Evolutionary conservation across 2,797 vertebrate genomes (phyloP).

Genomic region (Falco concolor): DNA sequence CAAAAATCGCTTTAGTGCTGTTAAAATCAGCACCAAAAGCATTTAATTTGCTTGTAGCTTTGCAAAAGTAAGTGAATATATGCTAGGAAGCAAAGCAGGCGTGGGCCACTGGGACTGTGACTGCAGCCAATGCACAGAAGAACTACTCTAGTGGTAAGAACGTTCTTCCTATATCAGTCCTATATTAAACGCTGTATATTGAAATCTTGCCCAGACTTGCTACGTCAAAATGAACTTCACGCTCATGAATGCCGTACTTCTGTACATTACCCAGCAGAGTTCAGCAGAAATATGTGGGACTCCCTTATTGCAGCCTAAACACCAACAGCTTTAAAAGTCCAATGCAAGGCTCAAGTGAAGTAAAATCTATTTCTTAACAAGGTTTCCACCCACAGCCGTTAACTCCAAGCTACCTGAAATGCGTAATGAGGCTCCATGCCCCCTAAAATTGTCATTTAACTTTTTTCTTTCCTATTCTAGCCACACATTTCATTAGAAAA

Average conservation of each 20-base stretch:
- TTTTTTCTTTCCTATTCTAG: neutral
- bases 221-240: neutral
- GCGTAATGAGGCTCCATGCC: neutral
- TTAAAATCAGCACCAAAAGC: neutral
- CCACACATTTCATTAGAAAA: neutral
- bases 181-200: rapidly evolving
- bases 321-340: neutral
- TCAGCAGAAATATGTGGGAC: neutral
- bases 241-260: neutral
- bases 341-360: neutral
- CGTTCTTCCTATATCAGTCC: rapidly evolving
- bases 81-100: neutral
- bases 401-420: neutral
- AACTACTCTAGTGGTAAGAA: neutral
- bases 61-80: neutral
- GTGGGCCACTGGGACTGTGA: rapidly evolving
- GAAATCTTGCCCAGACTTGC: neutral
- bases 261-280: neutral
- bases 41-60: neutral
- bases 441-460: neutral
- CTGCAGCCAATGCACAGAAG: neutral
- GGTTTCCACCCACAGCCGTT: neutral
- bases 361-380: neutral
- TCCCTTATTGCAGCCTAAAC: neutral
- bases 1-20: neutral